Percentiles rank a stretch among this genome's conserved stretches.
phyloP scores from a whole-genome alignment of 2,113 vertebrate genomes.

The Natator depressus region DNA sequence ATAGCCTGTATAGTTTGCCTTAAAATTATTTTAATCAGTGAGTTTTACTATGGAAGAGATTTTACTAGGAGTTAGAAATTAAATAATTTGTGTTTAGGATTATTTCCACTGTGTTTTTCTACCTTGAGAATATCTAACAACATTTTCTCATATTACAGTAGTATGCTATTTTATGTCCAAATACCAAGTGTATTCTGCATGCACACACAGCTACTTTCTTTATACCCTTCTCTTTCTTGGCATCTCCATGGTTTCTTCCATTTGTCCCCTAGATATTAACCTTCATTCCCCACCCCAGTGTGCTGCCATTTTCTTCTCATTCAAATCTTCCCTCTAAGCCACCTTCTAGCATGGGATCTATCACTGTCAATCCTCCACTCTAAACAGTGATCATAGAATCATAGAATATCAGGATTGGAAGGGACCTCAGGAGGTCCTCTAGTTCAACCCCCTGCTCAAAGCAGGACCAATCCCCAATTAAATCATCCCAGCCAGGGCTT shows the following conservation, averaged over 20 bases:
- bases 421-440: too few species aligned
- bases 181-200: background rate
- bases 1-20: background rate
- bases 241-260: background rate
- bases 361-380: background rate
- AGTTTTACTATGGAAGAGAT: background rate
- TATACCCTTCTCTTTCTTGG: background rate
- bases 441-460: too few species aligned
- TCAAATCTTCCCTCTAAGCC: background rate
- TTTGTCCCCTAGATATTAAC: background rate
- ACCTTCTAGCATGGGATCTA: accelerated
- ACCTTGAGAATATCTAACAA: background rate
- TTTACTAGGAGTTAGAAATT: background rate
- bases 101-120: background rate
- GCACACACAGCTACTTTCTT: accelerated
- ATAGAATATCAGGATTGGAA: too few species aligned
- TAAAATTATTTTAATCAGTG: background rate
- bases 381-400: background rate
- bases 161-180: background rate
- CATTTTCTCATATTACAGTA: accelerated
- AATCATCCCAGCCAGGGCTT: too few species aligned
- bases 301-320: background rate
- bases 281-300: background rate
- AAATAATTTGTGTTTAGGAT: background rate
- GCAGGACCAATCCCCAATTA: too few species aligned